phyloP scores from a whole-genome alignment of 2,113 vertebrate genomes.

The Colaptes auratus region DNA sequence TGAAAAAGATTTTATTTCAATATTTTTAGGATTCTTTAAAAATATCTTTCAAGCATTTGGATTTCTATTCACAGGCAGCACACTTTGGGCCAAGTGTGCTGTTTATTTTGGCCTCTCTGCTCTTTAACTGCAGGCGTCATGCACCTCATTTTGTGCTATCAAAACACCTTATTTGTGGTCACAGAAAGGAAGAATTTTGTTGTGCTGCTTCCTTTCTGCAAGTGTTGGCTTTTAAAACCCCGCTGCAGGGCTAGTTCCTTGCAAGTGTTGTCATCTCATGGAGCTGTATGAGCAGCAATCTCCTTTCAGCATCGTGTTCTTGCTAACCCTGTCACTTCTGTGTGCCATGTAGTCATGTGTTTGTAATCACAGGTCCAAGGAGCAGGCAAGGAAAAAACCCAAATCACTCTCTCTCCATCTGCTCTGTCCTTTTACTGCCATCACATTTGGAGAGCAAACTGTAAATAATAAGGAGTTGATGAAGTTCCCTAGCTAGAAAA shows the following conservation, averaged over 20 bases:
- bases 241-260: neutral
- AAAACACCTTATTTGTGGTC: neutral
- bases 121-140: neutral
- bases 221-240: neutral
- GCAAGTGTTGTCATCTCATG: neutral
- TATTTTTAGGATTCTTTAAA: too few relatives aligned
- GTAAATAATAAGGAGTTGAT: neutral
- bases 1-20: too few relatives aligned
- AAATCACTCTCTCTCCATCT: neutral
- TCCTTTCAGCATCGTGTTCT: neutral
- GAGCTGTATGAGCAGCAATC: neutral
- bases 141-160: neutral
- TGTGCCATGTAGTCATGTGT: neutral
- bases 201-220: neutral
- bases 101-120: too few relatives aligned
- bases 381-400: neutral
- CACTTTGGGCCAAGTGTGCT: neutral
- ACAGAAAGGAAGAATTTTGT: neutral
- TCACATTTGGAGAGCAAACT: neutral
- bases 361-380: neutral
- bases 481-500: conserved; percentile 42
- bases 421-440: neutral
- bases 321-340: neutral
- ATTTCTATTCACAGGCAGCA: neutral
- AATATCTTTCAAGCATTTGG: too few relatives aligned